Base-by-base conservation (phyloP, 2,888 invertebrate genomes). In the Eupithecia abbreviata region DNA sequence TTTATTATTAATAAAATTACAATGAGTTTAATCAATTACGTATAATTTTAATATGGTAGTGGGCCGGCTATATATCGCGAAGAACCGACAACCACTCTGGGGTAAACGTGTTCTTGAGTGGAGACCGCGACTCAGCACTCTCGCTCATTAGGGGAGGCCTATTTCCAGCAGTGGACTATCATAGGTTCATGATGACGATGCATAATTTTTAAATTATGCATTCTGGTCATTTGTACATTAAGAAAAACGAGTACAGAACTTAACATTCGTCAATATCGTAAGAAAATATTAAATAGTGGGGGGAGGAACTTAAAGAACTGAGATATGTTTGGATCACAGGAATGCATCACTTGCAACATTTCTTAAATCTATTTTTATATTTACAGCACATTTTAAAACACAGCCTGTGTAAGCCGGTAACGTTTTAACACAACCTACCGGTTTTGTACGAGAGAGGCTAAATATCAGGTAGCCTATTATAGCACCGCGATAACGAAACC, bases 301-400 rank as follows among this genome's bases (percentile, higher is more conserved):
- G 18, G 58, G 10, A 3, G n/a, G 7, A 30, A 30, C 30, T 30
- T 30, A 30, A 18, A 9, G 30, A 30, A 62, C 30, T 62, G 62
- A 62, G 62, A 62, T 62, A 62, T 62, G 62, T 62, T 62, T 30
- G 62, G 30, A 30, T 62, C 30, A 62, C 3, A 62, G 30, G 10
- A 62, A 62, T 12, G 62, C 30, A 30, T 62, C 30, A 30, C 30
- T 62, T 62, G 30, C 4, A 62, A 62, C 62, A 10, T 62, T 42
- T 55, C 51, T 51, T 71, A 51, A 30, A 51, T 51, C 42, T 55
- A 55, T 55, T 71, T 55, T 71, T 55, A 43, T 71, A 43, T 58
- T 66, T 15, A 66, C 66, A 66, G 66, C 42, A 66, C 66, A 65
- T 65, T 65, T 65, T 12, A 41, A 41, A 41, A 65, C 65, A 65